Conservation (phyloP, 2,888 invertebrate species). For the Catocala nupta region DNA sequence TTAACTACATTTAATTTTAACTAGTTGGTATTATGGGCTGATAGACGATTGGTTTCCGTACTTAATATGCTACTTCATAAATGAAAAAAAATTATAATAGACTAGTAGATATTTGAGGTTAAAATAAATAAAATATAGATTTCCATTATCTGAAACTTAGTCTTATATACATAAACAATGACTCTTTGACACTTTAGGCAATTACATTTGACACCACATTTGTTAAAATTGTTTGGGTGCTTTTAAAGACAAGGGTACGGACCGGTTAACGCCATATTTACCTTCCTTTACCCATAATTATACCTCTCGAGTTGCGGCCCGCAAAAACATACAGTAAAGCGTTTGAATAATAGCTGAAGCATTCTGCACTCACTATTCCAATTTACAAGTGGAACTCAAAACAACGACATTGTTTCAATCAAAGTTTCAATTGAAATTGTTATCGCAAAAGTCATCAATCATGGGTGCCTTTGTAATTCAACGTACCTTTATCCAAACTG, state of each 20-base stretch:
- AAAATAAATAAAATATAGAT: too few species aligned
- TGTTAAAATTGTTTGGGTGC: conserved; percentile 28
- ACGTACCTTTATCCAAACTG: conserved; percentile 36
- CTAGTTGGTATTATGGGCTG: too few species aligned
- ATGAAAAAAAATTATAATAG: too few species aligned
- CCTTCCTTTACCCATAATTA: conserved; percentile 1
- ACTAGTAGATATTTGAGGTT: too few species aligned
- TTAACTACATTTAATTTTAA: too few species aligned
- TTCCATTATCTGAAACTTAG: too few species aligned
- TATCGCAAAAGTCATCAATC: conserved; percentile 58
- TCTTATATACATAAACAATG: background rate
- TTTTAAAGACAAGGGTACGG: conserved; percentile 41
- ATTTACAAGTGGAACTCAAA: conserved; percentile 30
- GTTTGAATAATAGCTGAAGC: conserved; percentile 27
- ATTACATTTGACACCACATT: conserved; percentile 37
- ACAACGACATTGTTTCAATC: conserved; percentile 39
- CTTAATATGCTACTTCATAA: background rate
- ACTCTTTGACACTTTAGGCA: conserved; percentile 12
- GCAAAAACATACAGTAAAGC: conserved; percentile 18
- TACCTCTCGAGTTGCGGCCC: background rate
- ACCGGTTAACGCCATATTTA: conserved; percentile 27
- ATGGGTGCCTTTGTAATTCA: conserved; percentile 46
- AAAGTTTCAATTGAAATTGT: conserved; percentile 50
- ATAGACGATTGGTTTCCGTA: background rate
- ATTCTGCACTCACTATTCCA: conserved; percentile 29